Evolutionary conservation across 1,140 invertebrate species (phyloP), one percentile per base, ranked within the genome.

Genomic region (Dinothrombium tinctorium): DNA sequence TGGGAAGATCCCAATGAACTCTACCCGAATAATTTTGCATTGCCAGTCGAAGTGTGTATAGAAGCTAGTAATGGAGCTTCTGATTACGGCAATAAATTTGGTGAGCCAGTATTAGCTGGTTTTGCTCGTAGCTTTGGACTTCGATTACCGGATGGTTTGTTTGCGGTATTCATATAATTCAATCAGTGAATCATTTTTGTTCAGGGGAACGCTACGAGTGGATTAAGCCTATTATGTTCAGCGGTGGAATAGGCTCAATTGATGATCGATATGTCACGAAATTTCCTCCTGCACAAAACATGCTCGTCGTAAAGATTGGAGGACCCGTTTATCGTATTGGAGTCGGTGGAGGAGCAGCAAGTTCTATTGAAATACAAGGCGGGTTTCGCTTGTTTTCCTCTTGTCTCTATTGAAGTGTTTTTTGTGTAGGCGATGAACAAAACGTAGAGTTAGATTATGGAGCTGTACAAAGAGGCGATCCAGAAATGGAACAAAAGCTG

Each of bases 141-240:
- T 50, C 59, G 61, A 1, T 67, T 79, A n/a, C 19, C 15, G 3
- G 40, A 44, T 25, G 33, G 45, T 43, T 33, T 41, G 7, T 20
- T 15, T 35, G 17, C 14, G 15, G 33, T 17, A 35, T 15, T 35
- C 7, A 15, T 35, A 17, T 35, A 8, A 1, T 17, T 7, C 7
- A n/a, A 7, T 37, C 7, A 7, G 9, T 23, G 19, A n/a, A 20
- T 37, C 12, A 12, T 24, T 21, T 2, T 33, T 2, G 4, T 21
- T 5, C 0, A 46, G 68, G 69, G 24, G 68, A 74, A 47, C 61
- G 87, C 38, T 66, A 80, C 42, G 90, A 96, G 60, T 98, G 77
- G 65, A 75, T 96, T 0, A 98, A 98, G 55, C 89, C 90, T 0
- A 95, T 98, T 42, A 94, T 98, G 89, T 96, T 96, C 50, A 90